Evolutionary conservation across 2,888 invertebrate species (phyloP).

Genomic region (Dione vanillae): DNA sequence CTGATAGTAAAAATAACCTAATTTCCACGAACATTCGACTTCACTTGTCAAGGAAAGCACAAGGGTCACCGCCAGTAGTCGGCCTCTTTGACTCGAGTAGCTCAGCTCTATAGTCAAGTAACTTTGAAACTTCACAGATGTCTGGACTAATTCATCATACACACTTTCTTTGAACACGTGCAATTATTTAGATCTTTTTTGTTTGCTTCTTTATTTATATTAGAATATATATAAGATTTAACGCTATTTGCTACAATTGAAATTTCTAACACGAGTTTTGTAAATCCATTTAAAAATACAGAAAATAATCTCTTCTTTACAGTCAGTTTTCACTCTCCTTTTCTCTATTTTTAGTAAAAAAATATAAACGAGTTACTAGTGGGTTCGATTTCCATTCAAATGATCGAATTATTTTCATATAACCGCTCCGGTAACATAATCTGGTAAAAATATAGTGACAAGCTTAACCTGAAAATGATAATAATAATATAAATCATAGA

Average conservation of each 20-base stretch:
- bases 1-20: slow-evolving; percentile 11
- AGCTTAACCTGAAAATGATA: no score
- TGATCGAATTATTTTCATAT: no score
- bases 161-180: slow-evolving; percentile 25
- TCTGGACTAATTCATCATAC: slow-evolving; percentile 24
- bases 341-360: no score
- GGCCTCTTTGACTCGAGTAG: slow-evolving; percentile 26
- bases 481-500: background rate
- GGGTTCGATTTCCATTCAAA: no score
- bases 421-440: no score
- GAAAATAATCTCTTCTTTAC: no score
- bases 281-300: no score
- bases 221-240: background rate
- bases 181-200: slow-evolving; percentile 7
- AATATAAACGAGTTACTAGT: no score
- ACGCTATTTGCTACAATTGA: background rate
- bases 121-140: slow-evolving; percentile 27
- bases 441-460: no score
- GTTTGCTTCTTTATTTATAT: slow-evolving; percentile 2
- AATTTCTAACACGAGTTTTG: background rate
- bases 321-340: no score
- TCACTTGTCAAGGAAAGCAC: slow-evolving; percentile 19
- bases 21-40: slow-evolving; percentile 16
- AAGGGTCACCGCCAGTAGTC: slow-evolving; percentile 25
- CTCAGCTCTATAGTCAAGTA: slow-evolving; percentile 1